A percentile compares a stretch with the other conserved stretches of the same genome.
Evolutionary conservation across 2,797 vertebrate genomes (phyloP).

Genomic region (Bradypodion pumilum): DNA sequence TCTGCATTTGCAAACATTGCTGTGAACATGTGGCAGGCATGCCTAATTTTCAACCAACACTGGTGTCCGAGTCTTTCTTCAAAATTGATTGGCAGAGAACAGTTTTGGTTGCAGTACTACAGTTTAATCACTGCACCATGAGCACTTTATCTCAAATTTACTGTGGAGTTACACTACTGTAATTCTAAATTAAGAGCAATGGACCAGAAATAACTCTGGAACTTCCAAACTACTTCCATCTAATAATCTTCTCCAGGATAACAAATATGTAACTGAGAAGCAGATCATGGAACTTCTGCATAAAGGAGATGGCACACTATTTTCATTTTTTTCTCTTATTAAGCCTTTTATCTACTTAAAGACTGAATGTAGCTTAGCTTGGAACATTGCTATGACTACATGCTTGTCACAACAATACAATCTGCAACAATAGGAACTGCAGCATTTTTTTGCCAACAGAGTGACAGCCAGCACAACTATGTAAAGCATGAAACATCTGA

Average conservation of each 20-base stretch:
- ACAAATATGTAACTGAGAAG: not conserved
- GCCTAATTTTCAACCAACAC: too few relatives aligned
- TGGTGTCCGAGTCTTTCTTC: too few relatives aligned
- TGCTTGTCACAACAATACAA: constrained; percentile 1
- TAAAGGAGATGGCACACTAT: not conserved
- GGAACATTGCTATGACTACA: constrained; percentile 23
- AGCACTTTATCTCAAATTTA: too few relatives aligned
- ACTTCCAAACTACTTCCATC: not conserved
- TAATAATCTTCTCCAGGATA: not conserved
- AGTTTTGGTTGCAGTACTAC: too few relatives aligned
- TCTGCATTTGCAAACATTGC: too few relatives aligned
- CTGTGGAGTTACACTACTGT: too few relatives aligned
- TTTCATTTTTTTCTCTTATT: constrained; percentile 22
- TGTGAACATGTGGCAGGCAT: too few relatives aligned
- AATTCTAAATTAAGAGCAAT: not conserved
- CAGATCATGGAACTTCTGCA: not conserved
- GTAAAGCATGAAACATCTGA: not conserved
- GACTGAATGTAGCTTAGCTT: not conserved
- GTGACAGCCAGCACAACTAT: not conserved
- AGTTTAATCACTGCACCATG: too few relatives aligned
- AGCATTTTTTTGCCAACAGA: not conserved
- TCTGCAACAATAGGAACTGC: not conserved
- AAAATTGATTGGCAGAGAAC: too few relatives aligned
- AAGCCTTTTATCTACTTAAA: constrained; percentile 14
- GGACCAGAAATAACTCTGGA: not conserved